Evolutionary conservation across 2,113 vertebrate genomes (phyloP).

Genomic region (Oceanodroma tethys): DNA sequence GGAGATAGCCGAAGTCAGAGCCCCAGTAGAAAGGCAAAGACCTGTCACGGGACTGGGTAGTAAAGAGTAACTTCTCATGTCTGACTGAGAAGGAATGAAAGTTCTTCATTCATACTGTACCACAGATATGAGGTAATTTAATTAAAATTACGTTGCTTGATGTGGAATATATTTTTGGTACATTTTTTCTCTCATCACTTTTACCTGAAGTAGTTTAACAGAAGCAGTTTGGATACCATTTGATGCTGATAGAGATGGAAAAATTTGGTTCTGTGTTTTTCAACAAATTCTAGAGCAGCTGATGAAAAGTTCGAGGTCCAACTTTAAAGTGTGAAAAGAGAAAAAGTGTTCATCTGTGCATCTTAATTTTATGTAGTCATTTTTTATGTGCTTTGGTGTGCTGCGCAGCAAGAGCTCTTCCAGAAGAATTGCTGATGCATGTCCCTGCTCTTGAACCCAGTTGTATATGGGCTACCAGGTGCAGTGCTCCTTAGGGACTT

Average conservation of each 20-base stretch:
- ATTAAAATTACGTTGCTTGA: neutral
- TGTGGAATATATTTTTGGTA: neutral
- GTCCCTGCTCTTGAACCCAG: neutral
- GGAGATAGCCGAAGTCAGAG: neutral
- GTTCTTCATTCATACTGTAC: neutral
- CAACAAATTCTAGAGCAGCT: neutral
- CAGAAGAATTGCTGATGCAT: neutral
- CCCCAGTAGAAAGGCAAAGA: neutral
- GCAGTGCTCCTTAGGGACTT: neutral
- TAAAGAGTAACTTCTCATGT: neutral
- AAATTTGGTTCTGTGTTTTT: neutral
- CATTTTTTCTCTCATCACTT: neutral
- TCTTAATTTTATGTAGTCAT: neutral
- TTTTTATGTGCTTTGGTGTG: neutral
- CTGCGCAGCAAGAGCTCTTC: neutral
- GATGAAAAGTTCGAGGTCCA: neutral
- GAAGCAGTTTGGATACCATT: neutral
- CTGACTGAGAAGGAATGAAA: neutral
- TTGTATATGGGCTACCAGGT: fast-evolving
- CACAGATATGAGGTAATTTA: neutral
- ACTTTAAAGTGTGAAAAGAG: neutral
- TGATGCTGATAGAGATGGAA: neutral
- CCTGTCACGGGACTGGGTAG: neutral
- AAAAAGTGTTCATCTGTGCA: neutral
- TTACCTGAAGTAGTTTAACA: neutral